Evolutionary conservation across 1,140 invertebrate species (phyloP), one percentile per base, ranked within the genome.

Genomic region (Brachionus koreanus): DNA sequence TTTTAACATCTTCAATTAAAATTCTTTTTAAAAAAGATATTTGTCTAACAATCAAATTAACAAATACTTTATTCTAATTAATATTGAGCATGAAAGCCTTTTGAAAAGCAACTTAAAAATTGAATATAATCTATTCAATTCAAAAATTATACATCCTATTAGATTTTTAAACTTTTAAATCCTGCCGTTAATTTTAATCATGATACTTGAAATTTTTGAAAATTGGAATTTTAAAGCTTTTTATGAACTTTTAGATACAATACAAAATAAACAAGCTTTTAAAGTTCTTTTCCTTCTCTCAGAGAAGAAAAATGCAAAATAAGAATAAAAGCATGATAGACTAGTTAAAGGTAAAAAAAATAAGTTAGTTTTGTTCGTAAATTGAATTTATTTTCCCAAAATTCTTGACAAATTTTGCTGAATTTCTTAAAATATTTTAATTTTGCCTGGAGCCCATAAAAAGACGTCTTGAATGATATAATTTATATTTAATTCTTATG

Each of bases 311-410:
- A n/a, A n/a, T n/a, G n/a, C n/a, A n/a, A n/a, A n/a, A n/a, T n/a
- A n/a, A n/a, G n/a, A n/a, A n/a, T n/a, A n/a, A n/a, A n/a, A n/a
- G n/a, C n/a, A n/a, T n/a, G n/a, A n/a, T n/a, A n/a, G n/a, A n/a
- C n/a, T n/a, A n/a, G n/a, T n/a, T n/a, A n/a, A n/a, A n/a, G n/a
- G n/a, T n/a, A n/a, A n/a, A n/a, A n/a, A n/a, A n/a, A 25, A 33
- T 65, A 65, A 65, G 61, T 65, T 65, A 33, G 33, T 65, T 65
- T 65, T 65, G 61, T 33, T 33, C 33, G 33, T 33, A 65, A 65
- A 19, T 6, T 3, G 1, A n/a, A n/a, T n/a, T 19, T 52, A 19
- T 52, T 52, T 52, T 3, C 49, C 49, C 19, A 52, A 52, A 52
- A n/a, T 52, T 52, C 16, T 52, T 52, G n/a, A 52, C 49, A 3